Percentiles rank a stretch among this genome's conserved stretches.
phyloP scores from a whole-genome alignment of 2,113 vertebrate genomes.

The Piaya cayana region DNA sequence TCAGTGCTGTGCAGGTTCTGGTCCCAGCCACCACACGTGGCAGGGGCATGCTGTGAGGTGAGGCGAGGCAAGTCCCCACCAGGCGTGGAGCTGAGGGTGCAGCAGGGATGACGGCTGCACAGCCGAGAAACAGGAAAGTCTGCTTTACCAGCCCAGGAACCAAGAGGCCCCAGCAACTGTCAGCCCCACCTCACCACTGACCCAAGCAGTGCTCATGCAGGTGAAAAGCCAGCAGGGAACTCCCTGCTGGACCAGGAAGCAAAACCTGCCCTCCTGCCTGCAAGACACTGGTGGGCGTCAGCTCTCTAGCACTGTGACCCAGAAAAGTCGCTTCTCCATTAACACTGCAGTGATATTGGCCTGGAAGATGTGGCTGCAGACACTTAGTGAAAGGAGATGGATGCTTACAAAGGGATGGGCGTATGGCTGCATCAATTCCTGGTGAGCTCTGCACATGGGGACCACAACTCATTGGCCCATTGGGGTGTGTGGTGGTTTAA shows the following conservation, averaged over 20 bases:
- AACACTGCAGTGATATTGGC: background rate
- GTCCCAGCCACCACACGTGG: accelerated
- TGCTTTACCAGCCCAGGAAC: conserved; percentile 48
- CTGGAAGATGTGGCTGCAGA: background rate
- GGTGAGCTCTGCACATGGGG: background rate
- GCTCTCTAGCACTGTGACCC: background rate
- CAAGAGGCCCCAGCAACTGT: background rate
- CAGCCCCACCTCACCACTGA: background rate
- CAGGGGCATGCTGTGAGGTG: background rate
- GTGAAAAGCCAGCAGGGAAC: conserved; percentile 15
- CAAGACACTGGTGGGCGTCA: accelerated
- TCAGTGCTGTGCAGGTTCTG: accelerated
- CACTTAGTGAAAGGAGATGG: background rate
- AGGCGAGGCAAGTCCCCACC: background rate
- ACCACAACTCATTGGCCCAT: background rate
- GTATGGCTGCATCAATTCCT: background rate
- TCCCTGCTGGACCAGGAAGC: conserved; percentile 49
- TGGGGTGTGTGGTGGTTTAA: accelerated
- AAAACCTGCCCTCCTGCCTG: background rate
- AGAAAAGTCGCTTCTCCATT: background rate
- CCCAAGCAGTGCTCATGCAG: background rate
- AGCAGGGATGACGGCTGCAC: background rate
- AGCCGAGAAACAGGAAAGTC: conserved; percentile 27
- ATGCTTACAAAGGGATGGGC: background rate
- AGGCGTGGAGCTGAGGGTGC: accelerated